phyloP scores from a whole-genome alignment of 2,797 vertebrate genomes.

The Rhinella marina region DNA sequence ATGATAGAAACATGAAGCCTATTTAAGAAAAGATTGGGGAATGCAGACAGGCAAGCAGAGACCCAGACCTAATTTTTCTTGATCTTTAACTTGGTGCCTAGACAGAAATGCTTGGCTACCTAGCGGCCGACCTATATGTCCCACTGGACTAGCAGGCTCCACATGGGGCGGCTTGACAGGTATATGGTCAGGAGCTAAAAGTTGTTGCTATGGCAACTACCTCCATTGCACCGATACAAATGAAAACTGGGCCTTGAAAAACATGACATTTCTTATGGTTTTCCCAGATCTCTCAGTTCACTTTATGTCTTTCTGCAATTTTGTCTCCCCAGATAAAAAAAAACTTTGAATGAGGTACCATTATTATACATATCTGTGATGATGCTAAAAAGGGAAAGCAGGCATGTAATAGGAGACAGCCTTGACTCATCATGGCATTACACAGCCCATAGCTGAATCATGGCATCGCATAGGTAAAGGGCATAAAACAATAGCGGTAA shows the following conservation, averaged over 20 bases:
- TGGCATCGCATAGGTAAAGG: not conserved
- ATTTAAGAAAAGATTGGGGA: slow-evolving; percentile 4
- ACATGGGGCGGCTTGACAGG: slow-evolving; percentile 46
- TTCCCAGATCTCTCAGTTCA: not conserved
- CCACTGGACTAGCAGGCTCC: slow-evolving; percentile 10
- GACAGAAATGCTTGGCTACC: not conserved
- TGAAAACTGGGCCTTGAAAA: not conserved
- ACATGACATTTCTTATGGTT: not conserved
- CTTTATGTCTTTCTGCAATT: not conserved
- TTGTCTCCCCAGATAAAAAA: not conserved
- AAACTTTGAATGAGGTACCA: not conserved
- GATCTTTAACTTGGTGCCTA: not conserved
- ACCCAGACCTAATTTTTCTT: not conserved
- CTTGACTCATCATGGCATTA: too few species aligned
- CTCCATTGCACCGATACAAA: not conserved
- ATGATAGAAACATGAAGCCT: not conserved
- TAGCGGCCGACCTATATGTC: slow-evolving; percentile 14
- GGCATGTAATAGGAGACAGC: not conserved
- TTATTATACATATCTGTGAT: not conserved
- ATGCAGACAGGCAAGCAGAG: not conserved
- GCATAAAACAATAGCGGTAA: not conserved
- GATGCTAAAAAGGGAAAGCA: not conserved
- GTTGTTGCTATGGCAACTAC: slow-evolving; percentile 36
- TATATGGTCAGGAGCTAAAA: slow-evolving; percentile 31
- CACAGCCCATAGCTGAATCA: not conserved